Evolutionary conservation across 1,140 invertebrate genomes (phyloP).

Genomic region (Aphaenogaster rudis): DNA sequence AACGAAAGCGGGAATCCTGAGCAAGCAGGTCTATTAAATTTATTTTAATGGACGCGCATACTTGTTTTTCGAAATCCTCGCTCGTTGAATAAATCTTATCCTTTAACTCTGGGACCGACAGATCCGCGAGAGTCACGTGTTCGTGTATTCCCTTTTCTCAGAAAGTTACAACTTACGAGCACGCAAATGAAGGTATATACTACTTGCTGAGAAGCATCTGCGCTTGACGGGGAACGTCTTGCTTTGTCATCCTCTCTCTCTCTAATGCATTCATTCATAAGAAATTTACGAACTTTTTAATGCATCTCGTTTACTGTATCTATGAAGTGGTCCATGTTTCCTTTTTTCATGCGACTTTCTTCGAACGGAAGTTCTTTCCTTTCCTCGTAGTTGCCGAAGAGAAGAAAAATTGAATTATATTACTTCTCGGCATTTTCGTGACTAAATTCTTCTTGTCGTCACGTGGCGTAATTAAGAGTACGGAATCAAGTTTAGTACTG

Average conservation of each 20-base stretch:
- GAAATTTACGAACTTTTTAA: slow-evolving; percentile 53
- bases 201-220: background rate
- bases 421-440: background rate
- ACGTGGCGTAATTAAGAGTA: background rate
- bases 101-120: background rate
- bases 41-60: background rate
- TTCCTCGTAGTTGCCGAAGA: background rate
- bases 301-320: slow-evolving; percentile 31
- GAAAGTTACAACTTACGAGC: slow-evolving; percentile 29
- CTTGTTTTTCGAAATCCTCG: background rate
- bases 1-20: background rate
- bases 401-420: slow-evolving; percentile 5
- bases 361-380: slow-evolving; percentile 14
- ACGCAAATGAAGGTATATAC: slow-evolving; percentile 39
- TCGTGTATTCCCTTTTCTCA: background rate
- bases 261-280: slow-evolving; percentile 49
- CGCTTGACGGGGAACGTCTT: slow-evolving; percentile 30
- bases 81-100: background rate
- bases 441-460: background rate
- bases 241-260: slow-evolving; percentile 14
- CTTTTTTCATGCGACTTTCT: background rate
- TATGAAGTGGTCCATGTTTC: slow-evolving; percentile 25
- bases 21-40: background rate
- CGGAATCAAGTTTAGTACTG: too few relatives aligned
- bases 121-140: slow-evolving; percentile 11